Conservation (phyloP, 1,140 invertebrate species). For the Arctopsyche grandis region DNA sequence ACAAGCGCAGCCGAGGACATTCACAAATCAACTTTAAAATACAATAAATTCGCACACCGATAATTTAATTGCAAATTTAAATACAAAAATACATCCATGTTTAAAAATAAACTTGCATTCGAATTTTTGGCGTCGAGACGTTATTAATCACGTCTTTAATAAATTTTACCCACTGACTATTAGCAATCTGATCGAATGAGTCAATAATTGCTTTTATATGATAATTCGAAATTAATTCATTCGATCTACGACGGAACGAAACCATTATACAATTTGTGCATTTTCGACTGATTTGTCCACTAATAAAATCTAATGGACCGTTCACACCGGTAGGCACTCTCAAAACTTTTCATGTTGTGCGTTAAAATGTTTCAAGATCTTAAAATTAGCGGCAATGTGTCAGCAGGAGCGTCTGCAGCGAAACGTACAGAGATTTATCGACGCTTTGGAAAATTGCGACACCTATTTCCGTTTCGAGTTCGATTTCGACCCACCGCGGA, state of each 20-base stretch:
- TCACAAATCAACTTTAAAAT: not conserved
- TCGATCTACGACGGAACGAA: not conserved
- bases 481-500: conserved; percentile 12
- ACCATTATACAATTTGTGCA: not conserved
- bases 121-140: not conserved
- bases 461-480: conserved; percentile 15
- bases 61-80: too few species aligned
- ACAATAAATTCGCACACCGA: too few species aligned
- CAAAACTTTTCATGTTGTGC: too few species aligned
- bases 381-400: too few species aligned
- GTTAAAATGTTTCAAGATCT: too few species aligned
- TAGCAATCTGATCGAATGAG: not conserved
- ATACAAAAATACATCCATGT: not conserved
- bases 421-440: conserved; percentile 4
- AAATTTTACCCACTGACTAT: not conserved
- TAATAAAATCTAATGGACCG: not conserved
- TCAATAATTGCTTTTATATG: conserved; percentile 24
- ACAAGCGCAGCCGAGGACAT: not conserved
- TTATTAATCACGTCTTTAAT: conserved; percentile 1
- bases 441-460: not conserved
- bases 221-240: conserved; percentile 1
- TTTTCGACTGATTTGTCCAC: not conserved
- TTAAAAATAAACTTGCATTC: not conserved
- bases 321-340: not conserved
- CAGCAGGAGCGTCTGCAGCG: not conserved